Evolutionary conservation across 2,797 vertebrate species (phyloP).

Genomic region (Xenopus petersii): DNA sequence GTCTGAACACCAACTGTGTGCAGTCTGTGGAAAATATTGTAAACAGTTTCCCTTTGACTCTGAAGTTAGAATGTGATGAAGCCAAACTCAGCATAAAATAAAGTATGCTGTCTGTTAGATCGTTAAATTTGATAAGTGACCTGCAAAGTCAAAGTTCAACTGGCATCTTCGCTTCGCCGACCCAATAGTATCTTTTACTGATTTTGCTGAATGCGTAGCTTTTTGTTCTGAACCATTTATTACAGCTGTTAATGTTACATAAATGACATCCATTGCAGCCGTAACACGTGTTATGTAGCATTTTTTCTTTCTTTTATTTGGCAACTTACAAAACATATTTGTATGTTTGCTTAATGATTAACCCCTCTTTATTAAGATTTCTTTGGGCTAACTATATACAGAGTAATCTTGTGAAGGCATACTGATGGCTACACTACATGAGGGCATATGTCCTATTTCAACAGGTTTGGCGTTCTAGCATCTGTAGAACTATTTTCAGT

Average conservation of each 20-base stretch:
- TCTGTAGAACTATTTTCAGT: too few relatives aligned
- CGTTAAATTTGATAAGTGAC: constrained; percentile 63
- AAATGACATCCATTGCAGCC: background rate
- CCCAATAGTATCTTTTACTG: constrained; percentile 48
- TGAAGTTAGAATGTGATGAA: constrained; percentile 40
- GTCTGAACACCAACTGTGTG: constrained; percentile 53
- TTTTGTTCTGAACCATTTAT: constrained; percentile 47
- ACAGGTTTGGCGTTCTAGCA: too few relatives aligned
- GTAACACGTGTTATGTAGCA: background rate
- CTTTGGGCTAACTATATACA: too few relatives aligned
- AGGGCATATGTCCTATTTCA: too few relatives aligned
- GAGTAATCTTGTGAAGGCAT: too few relatives aligned
- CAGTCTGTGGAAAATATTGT: constrained; percentile 58
- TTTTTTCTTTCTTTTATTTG: too few relatives aligned
- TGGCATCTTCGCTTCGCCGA: constrained; percentile 56
- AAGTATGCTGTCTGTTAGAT: constrained; percentile 62
- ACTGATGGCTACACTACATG: too few relatives aligned
- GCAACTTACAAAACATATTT: too few relatives aligned
- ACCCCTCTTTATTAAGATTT: too few relatives aligned
- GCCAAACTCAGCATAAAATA: constrained; percentile 64
- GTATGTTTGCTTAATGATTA: too few relatives aligned
- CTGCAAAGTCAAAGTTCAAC: constrained; percentile 57
- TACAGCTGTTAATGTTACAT: constrained; percentile 16
- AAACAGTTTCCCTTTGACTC: constrained; percentile 30
- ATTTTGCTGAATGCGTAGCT: constrained; percentile 54